A percentile compares a stretch with the other conserved stretches of the same genome.
Evolutionary conservation across 2,888 invertebrate genomes (phyloP).

Genomic region (Fragum whitleyi): DNA sequence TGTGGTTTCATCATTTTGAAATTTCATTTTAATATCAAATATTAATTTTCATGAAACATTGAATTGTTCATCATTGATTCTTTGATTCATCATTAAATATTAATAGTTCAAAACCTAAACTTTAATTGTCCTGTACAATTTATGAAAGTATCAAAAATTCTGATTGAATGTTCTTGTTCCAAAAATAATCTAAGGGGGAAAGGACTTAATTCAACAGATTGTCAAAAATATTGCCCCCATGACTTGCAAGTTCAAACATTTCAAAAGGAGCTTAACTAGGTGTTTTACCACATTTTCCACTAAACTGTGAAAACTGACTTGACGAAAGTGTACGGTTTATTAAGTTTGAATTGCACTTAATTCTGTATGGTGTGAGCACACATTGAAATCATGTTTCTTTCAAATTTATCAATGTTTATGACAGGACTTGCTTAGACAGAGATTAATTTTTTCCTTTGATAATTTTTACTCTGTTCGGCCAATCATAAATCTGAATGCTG

Average conservation of each 20-base stretch:
- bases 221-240: slow-evolving; percentile 14
- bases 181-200: background rate
- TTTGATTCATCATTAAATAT: too few species aligned
- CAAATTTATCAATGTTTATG: slow-evolving; percentile 3
- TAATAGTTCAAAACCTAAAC: too few species aligned
- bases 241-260: slow-evolving; percentile 18
- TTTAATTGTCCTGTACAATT: too few species aligned
- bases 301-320: slow-evolving; percentile 13
- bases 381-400: slow-evolving; percentile 19
- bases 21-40: too few species aligned
- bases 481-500: too few species aligned
- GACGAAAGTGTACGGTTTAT: slow-evolving; percentile 8
- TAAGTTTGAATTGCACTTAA: slow-evolving; percentile 25
- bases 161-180: too few species aligned
- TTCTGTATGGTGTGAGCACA: slow-evolving; percentile 7
- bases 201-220: slow-evolving; percentile 12
- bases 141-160: too few species aligned
- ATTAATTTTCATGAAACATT: too few species aligned
- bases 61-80: too few species aligned
- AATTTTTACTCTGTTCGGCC: slow-evolving; percentile 9
- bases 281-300: slow-evolving; percentile 25
- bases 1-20: too few species aligned
- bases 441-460: slow-evolving; percentile 37
- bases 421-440: slow-evolving; percentile 5
- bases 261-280: slow-evolving; percentile 8